Evolutionary conservation across 2,797 vertebrate species (phyloP).

Genomic region (Emydoidea blandingii): DNA sequence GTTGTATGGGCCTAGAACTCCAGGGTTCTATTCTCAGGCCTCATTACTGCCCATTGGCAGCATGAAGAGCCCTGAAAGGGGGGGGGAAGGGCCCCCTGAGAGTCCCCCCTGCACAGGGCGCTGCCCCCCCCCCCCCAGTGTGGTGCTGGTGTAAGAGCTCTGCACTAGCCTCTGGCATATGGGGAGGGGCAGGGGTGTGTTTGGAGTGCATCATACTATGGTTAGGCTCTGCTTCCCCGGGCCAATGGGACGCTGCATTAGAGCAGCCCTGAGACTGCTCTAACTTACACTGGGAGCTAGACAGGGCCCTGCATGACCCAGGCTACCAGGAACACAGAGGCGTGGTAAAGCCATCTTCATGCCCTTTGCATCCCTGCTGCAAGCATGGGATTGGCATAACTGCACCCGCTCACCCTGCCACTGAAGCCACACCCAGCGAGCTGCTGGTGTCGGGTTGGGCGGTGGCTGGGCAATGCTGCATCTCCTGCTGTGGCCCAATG

Average conservation of each 20-base stretch:
- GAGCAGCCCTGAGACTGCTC: neutral
- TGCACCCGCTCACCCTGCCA: neutral
- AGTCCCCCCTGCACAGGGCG: neutral
- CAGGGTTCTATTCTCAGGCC: rapidly evolving
- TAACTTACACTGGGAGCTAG: neutral
- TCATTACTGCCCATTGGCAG: rapidly evolving
- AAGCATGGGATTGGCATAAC: neutral
- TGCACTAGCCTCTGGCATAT: neutral
- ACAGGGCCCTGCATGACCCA: neutral
- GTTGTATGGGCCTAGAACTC: rapidly evolving
- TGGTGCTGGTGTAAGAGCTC: neutral
- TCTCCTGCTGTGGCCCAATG: neutral
- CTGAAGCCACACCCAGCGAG: slow-evolving; percentile 38
- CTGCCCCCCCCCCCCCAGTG: rapidly evolving
- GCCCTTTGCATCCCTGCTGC: neutral
- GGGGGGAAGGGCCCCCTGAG: too few species aligned
- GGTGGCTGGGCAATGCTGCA: neutral
- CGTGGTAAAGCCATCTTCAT: neutral
- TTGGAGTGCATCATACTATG: neutral
- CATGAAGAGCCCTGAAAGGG: neutral
- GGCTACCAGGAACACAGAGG: neutral
- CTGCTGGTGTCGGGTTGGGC: neutral
- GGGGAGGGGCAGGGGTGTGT: neutral
- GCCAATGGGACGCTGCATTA: neutral
- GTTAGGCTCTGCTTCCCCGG: too few species aligned